Evolutionary conservation across 2,797 vertebrate genomes (phyloP).

Genomic region (Microtus californicus): DNA sequence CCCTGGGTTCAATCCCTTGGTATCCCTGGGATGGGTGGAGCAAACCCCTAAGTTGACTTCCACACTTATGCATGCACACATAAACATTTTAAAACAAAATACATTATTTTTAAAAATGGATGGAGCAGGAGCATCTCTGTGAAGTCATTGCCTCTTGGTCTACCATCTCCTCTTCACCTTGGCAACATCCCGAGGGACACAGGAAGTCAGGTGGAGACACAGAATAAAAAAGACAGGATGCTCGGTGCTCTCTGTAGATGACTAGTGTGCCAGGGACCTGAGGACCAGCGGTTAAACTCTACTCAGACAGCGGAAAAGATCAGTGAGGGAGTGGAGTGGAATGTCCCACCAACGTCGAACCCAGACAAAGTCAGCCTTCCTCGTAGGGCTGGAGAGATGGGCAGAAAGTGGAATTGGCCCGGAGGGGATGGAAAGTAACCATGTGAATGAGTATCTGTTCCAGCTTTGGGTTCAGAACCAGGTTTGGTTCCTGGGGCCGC

Average conservation of each 20-base stretch:
- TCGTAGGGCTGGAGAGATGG: neutral
- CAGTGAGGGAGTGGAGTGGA: neutral
- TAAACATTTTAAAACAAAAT: neutral
- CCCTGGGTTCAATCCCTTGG: neutral
- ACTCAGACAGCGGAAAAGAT: neutral
- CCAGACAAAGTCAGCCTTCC: neutral
- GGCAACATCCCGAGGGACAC: neutral
- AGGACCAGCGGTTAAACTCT: neutral
- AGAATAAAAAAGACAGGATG: neutral
- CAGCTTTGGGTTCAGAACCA: conserved; percentile 42
- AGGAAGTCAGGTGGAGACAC: neutral
- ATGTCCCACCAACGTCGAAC: neutral
- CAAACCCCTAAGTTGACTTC: neutral
- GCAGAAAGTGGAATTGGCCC: neutral
- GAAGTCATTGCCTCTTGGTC: neutral
- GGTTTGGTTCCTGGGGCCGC: neutral
- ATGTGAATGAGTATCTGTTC: conserved; percentile 35
- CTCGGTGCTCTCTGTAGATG: rapidly evolving
- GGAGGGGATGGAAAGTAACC: conserved; percentile 25
- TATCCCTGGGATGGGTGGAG: neutral
- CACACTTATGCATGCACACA: neutral
- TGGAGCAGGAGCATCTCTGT: neutral
- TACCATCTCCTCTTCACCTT: too few species aligned
- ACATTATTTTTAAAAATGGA: neutral
- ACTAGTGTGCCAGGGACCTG: too few species aligned